Percentiles rank a stretch among this genome's conserved stretches.
phyloP scores from a whole-genome alignment of 2,113 vertebrate species.

The Cheilinus undulatus region DNA sequence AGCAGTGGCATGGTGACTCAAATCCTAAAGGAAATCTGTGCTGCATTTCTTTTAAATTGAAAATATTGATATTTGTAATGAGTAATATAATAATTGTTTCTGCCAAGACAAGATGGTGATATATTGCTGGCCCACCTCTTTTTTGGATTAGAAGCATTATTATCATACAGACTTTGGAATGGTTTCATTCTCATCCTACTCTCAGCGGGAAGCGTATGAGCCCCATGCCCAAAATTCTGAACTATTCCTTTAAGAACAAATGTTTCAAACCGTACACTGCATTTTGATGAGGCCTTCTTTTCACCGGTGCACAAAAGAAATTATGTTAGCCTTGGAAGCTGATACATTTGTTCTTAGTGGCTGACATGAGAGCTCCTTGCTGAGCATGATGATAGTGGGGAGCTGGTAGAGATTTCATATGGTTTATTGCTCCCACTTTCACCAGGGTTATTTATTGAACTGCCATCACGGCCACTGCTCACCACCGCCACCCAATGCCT shows the following conservation, averaged over 20 bases:
- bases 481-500: constrained; percentile 62
- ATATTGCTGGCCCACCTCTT: no score
- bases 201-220: not conserved
- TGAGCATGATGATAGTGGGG: constrained; percentile 53
- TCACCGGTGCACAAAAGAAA: constrained; percentile 38
- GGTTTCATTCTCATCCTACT: not conserved
- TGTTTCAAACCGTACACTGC: constrained; percentile 7
- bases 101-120: no score
- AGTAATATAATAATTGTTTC: no score
- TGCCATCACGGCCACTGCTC: constrained; percentile 67
- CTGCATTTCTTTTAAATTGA: no score
- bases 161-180: not conserved
- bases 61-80: no score
- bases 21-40: no score
- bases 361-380: constrained; percentile 56
- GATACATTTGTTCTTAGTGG: constrained; percentile 55
- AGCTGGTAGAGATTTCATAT: constrained; percentile 74
- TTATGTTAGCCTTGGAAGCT: constrained; percentile 36
- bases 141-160: not conserved
- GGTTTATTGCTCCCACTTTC: constrained; percentile 81
- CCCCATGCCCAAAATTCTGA: not conserved
- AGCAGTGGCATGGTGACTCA: no score
- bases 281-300: constrained; percentile 12
- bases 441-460: constrained; percentile 82
- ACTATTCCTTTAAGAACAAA: not conserved